Conservation (phyloP, 37 sponge, comb jelly and placozoan genomes). For the Diacarnus erythraeanus region DNA sequence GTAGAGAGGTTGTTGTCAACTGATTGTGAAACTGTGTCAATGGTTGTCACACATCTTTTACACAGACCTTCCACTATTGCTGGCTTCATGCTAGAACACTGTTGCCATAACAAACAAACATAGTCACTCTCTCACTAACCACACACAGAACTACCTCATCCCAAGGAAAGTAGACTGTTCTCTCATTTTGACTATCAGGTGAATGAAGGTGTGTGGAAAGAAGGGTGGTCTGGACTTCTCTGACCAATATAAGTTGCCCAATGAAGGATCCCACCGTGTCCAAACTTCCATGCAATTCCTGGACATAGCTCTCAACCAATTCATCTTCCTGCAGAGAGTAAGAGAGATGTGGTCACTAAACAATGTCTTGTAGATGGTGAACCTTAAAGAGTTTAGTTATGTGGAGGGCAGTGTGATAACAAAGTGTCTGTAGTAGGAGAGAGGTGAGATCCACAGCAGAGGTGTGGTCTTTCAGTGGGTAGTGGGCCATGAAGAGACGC, state of each 20-base stretch:
- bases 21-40: constrained; percentile 8
- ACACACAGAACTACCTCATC: too few relatives aligned
- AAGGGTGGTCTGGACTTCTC: neutral
- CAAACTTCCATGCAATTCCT: neutral
- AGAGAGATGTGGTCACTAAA: too few relatives aligned
- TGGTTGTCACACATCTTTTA: neutral
- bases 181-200: too few relatives aligned
- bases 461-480: neutral
- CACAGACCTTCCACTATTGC: too few relatives aligned
- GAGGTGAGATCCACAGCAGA: neutral
- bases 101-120: too few relatives aligned
- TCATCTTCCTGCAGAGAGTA: neutral
- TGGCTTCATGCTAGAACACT: neutral
- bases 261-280: neutral
- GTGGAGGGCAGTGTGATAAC: constrained; percentile 47
- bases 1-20: neutral
- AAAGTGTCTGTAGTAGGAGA: constrained; percentile 14
- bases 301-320: neutral
- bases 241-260: neutral
- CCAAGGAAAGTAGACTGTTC: too few relatives aligned
- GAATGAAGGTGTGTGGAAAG: too few relatives aligned
- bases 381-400: constrained; percentile 42
- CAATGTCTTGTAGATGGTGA: too few relatives aligned
- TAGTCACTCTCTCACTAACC: too few relatives aligned
- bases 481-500: neutral